A percentile compares a stretch with the other conserved stretches of the same genome.
Conservation (phyloP, 2,113 vertebrate species). For the Carassius gibelio region DNA sequence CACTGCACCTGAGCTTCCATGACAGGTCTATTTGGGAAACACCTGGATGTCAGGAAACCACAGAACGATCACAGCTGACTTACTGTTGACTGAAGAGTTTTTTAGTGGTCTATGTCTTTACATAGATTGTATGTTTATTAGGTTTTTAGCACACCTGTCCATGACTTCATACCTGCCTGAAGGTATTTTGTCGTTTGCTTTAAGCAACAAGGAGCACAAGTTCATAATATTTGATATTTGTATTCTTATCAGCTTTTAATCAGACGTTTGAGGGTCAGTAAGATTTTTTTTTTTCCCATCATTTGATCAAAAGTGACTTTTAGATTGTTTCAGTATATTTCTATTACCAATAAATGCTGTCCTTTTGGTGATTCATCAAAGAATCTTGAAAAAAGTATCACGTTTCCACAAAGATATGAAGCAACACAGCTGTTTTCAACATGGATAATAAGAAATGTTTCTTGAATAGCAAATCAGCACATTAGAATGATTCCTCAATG, state of each 20-base stretch:
- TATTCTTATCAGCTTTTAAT: not conserved
- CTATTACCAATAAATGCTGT: too few species aligned
- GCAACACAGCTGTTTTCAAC: too few species aligned
- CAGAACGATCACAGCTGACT: slow-evolving; percentile 31
- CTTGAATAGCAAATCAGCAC: too few species aligned
- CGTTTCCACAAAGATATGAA: too few species aligned
- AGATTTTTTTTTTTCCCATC: too few species aligned
- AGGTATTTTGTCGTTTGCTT: not conserved
- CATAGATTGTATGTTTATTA: slow-evolving; percentile 18
- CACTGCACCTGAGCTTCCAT: slow-evolving; percentile 17
- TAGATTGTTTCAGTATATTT: too few species aligned
- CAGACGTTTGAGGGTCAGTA: too few species aligned
- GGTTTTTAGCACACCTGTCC: not conserved
- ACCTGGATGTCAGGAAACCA: slow-evolving; percentile 49
- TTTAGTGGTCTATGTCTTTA: slow-evolving; percentile 1
- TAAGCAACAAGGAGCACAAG: not conserved
- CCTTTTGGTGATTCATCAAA: too few species aligned
- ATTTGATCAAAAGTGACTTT: too few species aligned
- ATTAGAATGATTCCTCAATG: too few species aligned
- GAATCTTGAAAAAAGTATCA: too few species aligned
- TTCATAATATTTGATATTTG: not conserved
- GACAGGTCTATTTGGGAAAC: slow-evolving; percentile 8
- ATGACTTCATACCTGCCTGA: not conserved
- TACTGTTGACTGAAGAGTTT: slow-evolving; percentile 21
- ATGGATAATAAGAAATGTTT: too few species aligned